These are phyloP conservation scores for Meteorus colon DNA, from an alignment of 2,888 invertebrate genomes.

Conservation along the genomic window DNA sequence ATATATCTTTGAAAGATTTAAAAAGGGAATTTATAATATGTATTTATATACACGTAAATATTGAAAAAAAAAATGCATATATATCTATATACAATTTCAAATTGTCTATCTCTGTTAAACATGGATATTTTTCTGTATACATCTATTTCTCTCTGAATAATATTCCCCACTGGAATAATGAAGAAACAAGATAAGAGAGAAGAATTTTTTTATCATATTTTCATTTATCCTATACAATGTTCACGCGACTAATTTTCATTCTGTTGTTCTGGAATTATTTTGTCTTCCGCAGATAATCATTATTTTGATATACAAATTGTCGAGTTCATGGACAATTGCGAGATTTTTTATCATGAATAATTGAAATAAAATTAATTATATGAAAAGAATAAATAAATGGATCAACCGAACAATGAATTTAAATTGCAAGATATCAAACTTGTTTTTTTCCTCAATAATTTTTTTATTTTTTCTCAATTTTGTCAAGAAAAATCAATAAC, in stretches of 20 bases:
- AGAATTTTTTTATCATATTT: not conserved
- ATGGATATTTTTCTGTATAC: constrained; percentile 23
- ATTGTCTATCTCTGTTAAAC: constrained; percentile 39
- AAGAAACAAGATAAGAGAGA: not conserved
- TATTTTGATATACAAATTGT: not conserved
- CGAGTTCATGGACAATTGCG: constrained; percentile 1
- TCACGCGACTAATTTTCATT: too few relatives aligned
- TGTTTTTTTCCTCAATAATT: not conserved
- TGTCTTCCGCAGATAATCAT: not conserved
- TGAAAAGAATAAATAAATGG: not conserved
- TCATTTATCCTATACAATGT: too few relatives aligned
- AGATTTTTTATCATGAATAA: not conserved
- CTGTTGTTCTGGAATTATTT: not conserved
- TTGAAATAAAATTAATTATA: not conserved
- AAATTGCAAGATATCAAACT: not conserved
- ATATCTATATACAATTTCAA: constrained; percentile 44
- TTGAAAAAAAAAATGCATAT: not conserved
- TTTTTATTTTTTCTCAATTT: not conserved
- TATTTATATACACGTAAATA: constrained; percentile 31
- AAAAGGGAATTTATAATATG: constrained; percentile 12
- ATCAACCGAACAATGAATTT: not conserved
- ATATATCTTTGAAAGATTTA: constrained; percentile 14
- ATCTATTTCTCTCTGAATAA: not conserved
- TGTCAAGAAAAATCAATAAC: not conserved
- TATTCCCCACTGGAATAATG: not conserved